Evolutionary conservation across 2,888 invertebrate species (phyloP).

Genomic region (Pogonocherus hispidulus): DNA sequence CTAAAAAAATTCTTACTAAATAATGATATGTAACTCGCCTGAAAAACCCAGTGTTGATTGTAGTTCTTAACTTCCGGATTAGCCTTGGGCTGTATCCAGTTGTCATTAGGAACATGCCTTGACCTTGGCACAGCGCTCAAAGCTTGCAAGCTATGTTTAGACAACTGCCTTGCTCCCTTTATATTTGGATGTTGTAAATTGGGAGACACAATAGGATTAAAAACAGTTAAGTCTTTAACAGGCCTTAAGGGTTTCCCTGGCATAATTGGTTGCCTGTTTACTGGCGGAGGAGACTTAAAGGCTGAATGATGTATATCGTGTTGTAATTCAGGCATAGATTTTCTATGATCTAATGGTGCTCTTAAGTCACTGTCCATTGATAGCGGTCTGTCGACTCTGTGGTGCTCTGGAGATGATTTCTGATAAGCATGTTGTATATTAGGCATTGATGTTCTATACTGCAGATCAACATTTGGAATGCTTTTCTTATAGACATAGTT

Average conservation of each 20-base stretch:
- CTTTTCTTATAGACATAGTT: constrained; percentile 43
- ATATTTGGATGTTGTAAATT: constrained; percentile 41
- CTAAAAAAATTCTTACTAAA: too few relatives aligned
- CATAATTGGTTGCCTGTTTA: constrained; percentile 67
- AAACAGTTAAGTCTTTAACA: constrained; percentile 55
- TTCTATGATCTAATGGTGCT: constrained; percentile 54
- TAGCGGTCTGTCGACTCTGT: constrained; percentile 40
- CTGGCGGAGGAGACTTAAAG: constrained; percentile 59
- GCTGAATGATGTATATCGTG: constrained; percentile 66
- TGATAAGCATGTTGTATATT: constrained; percentile 63
- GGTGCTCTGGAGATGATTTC: constrained; percentile 46
- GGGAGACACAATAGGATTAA: constrained; percentile 50
- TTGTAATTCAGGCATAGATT: constrained; percentile 65
- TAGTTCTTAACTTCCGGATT: constrained; percentile 74
- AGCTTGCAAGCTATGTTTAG: constrained; percentile 70
- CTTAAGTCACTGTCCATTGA: constrained; percentile 39
- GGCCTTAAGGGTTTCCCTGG: constrained; percentile 73
- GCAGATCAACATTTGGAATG: constrained; percentile 49
- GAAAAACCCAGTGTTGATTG: constrained; percentile 92
- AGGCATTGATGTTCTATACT: constrained; percentile 64
- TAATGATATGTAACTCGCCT: constrained; percentile 73
- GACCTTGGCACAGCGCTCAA: constrained; percentile 85
- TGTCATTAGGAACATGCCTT: constrained; percentile 78
- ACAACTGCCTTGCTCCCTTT: constrained; percentile 73
- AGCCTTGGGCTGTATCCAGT: constrained; percentile 80